Percentiles rank a stretch among this genome's conserved stretches.
Evolutionary conservation across 2,888 invertebrate species (phyloP).

Genomic region (Hololepta plana): DNA sequence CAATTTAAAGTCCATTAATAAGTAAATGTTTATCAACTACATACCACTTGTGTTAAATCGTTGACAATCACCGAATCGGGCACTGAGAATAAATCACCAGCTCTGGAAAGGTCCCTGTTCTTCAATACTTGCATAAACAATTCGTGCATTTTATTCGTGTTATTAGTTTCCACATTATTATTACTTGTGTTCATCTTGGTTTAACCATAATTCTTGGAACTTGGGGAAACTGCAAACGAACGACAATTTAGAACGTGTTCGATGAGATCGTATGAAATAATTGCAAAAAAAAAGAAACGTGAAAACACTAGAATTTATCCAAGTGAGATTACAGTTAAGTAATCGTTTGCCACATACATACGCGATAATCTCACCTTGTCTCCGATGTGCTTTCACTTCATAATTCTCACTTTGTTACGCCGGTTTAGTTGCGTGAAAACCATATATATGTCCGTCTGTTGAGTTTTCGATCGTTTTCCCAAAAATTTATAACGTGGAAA

Average conservation of each 20-base stretch:
- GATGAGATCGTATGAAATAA: too few species aligned
- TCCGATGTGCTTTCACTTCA: too few species aligned
- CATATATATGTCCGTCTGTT: too few species aligned
- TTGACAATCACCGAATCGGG: constrained; percentile 72
- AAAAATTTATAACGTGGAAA: too few species aligned
- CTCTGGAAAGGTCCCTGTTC: constrained; percentile 75
- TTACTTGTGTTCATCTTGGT: constrained; percentile 11
- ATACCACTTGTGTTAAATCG: constrained; percentile 69
- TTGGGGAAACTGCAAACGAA: neutral
- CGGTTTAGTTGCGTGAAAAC: too few species aligned
- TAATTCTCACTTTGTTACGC: too few species aligned
- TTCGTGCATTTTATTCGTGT: constrained; percentile 57
- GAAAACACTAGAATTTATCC: too few species aligned
- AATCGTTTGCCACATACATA: too few species aligned
- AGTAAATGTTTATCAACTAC: constrained; percentile 25
- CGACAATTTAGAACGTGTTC: neutral
- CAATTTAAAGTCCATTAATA: constrained; percentile 9
- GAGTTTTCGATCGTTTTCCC: too few species aligned
- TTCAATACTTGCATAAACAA: constrained; percentile 78
- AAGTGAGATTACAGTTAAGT: too few species aligned
- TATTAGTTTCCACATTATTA: constrained; percentile 8
- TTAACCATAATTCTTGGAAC: constrained; percentile 1
- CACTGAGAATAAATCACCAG: constrained; percentile 80
- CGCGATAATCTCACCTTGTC: too few species aligned
- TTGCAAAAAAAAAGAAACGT: too few species aligned